phyloP scores from a whole-genome alignment of 2,113 vertebrate genomes.

The Aix galericulata region DNA sequence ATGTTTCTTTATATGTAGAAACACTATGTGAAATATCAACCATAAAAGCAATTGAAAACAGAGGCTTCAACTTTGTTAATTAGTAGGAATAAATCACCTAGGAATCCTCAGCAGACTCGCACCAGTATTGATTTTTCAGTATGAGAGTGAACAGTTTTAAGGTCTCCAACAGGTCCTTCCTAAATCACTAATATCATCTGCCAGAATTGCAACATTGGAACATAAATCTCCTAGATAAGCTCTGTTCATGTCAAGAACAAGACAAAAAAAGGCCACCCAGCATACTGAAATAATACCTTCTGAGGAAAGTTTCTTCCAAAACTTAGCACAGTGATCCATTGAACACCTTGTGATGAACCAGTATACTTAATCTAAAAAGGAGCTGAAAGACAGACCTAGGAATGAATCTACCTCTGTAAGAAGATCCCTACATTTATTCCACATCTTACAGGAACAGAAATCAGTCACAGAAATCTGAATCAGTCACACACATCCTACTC shows the following conservation, averaged over 20 bases:
- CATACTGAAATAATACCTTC: not conserved
- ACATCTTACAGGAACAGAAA: not conserved
- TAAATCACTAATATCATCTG: slow-evolving; percentile 56
- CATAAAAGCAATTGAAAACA: not conserved
- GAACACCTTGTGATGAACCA: not conserved
- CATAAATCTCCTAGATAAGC: slow-evolving; percentile 28
- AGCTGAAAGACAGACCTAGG: not conserved
- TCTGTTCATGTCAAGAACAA: not conserved
- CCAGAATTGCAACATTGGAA: not conserved
- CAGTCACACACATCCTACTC: not conserved
- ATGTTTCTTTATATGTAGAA: not conserved
- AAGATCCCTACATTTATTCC: not conserved
- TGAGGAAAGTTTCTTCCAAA: not conserved
- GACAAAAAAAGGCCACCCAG: not conserved
- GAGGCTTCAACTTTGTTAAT: not conserved
- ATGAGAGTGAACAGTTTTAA: slow-evolving; percentile 12
- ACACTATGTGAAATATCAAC: not conserved
- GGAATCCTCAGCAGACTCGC: not conserved
- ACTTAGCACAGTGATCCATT: not conserved
- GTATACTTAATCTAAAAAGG: not conserved
- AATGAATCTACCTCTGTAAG: not conserved
- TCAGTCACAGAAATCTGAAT: not conserved
- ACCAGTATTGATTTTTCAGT: slow-evolving; percentile 52
- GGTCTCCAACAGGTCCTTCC: not conserved
- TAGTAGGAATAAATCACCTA: slow-evolving; percentile 23